Evolutionary conservation across 2,888 invertebrate species (phyloP).

Genomic region (Tromatobia lineatoria): DNA sequence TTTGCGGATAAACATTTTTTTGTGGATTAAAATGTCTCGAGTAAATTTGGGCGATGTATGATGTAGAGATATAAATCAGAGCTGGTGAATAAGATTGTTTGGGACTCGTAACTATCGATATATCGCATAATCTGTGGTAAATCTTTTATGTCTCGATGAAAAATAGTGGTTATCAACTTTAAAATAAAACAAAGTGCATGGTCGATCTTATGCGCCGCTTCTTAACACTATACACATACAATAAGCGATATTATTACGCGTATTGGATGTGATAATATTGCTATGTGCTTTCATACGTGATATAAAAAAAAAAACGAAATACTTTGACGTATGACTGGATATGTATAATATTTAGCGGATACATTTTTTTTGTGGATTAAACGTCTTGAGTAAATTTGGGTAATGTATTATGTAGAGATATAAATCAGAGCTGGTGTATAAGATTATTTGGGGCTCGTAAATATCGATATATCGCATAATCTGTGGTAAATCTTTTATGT

Average conservation of each 20-base stretch:
- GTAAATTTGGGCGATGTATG: background rate
- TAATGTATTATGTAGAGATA: background rate
- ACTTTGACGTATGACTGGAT: background rate
- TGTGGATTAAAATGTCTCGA: background rate
- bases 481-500: too few relatives aligned
- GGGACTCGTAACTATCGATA: background rate
- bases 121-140: background rate
- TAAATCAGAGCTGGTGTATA: background rate
- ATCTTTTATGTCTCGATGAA: too few relatives aligned
- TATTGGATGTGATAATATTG: conserved; percentile 1
- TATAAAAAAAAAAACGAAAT: background rate
- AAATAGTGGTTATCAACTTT: too few relatives aligned
- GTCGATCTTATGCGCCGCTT: background rate
- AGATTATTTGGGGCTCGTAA: background rate
- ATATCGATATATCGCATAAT: background rate
- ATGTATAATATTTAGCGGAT: conserved; percentile 1
- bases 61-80: background rate
- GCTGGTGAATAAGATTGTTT: background rate
- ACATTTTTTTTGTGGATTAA: background rate
- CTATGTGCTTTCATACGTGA: background rate
- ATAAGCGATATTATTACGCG: conserved; percentile 64
- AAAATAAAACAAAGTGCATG: too few relatives aligned
- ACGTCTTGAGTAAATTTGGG: background rate
- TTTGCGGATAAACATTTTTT: background rate
- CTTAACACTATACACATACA: conserved; percentile 15